Evolutionary conservation across 2,888 invertebrate genomes (phyloP), one percentile per base, ranked within the genome.

Genomic region (Drosophila austrosaltans): DNA sequence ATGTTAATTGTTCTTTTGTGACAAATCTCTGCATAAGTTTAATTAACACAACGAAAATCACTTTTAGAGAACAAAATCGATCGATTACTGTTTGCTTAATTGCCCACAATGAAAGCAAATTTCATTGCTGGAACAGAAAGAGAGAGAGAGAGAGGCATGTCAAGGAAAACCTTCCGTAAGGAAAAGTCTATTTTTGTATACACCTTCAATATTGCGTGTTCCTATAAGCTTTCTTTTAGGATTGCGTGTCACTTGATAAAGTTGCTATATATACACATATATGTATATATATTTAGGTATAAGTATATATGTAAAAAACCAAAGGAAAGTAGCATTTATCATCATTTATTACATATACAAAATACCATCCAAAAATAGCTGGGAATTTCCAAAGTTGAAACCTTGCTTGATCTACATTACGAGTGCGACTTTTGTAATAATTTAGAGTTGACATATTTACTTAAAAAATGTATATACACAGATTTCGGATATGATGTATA

Each of bases 331-430:
- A 69, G 8, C 60, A 30, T 70, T 54, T 53, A 30, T 12, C 25
- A 60, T 69, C 69, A 69, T 69, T 63, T 56, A 60, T 63, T 66
- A 60, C 12, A 36, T 1, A 22, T 12, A 30, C 30, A 16, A 16
- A 16, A 16, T 16, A 1, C 16, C 16, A 16, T 6, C 28, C 71
- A 68, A 44, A 78, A 78, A 78, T 78, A 75, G 63, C 65, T 80
- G 82, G 82, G 84, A 66, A 82, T 80, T 82, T 82, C 82, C 84
- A 69, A 42, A 66, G 36, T 59, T 42, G 57, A n/a, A 63, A 7
- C 30, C 42, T 48, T 25, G 48, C 7, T 48, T 48, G 25, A 48
- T 48, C 48, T 48, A 48, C 48, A 48, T 48, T 48, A 25, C 48
- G 22, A 48, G 48, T 25, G 48, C 25, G 22, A 16, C 1, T 48